phyloP scores from a whole-genome alignment of 2,888 invertebrate species.

The Hybos culiciformis region DNA sequence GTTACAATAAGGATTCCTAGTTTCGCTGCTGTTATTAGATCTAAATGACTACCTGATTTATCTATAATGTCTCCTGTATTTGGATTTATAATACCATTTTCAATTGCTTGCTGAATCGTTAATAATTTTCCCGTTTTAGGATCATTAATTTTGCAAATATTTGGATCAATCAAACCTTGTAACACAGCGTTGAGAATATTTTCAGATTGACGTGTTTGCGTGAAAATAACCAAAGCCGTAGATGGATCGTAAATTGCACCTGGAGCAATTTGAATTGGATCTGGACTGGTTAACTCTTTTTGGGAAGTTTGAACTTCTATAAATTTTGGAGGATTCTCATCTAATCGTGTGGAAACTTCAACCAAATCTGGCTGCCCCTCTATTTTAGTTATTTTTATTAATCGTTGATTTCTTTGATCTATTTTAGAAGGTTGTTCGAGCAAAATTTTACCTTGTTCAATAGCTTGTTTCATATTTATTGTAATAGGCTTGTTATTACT shows the following conservation, averaged over 20 bases:
- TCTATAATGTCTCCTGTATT: conserved; percentile 55
- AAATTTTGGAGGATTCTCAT: conserved; percentile 37
- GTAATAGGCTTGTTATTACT: conserved; percentile 41
- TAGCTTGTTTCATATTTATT: conserved; percentile 57
- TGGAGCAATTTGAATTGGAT: conserved; percentile 57
- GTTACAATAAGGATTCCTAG: conserved; percentile 61
- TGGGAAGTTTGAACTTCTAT: conserved; percentile 39
- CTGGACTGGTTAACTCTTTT: conserved; percentile 37
- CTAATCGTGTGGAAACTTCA: conserved; percentile 47
- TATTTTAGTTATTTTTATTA: conserved; percentile 59
- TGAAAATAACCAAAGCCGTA: conserved; percentile 58
- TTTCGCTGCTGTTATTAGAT: conserved; percentile 60
- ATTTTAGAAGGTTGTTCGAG: conserved; percentile 41
- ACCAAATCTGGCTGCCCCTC: conserved; percentile 57
- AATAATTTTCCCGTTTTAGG: conserved; percentile 53
- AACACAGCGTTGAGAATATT: conserved; percentile 63
- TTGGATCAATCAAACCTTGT: conserved; percentile 55
- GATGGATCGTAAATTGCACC: conserved; percentile 68
- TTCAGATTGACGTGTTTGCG: conserved; percentile 53
- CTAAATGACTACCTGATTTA: conserved; percentile 49
- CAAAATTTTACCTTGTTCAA: conserved; percentile 48
- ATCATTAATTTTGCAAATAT: conserved; percentile 55
- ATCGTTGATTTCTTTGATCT: conserved; percentile 41
- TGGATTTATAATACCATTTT: conserved; percentile 59
- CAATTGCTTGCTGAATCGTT: conserved; percentile 59